Percentiles rank a stretch among this genome's conserved stretches.
Evolutionary conservation across 2,113 vertebrate species (phyloP).

Genomic region (Agelaius tricolor): DNA sequence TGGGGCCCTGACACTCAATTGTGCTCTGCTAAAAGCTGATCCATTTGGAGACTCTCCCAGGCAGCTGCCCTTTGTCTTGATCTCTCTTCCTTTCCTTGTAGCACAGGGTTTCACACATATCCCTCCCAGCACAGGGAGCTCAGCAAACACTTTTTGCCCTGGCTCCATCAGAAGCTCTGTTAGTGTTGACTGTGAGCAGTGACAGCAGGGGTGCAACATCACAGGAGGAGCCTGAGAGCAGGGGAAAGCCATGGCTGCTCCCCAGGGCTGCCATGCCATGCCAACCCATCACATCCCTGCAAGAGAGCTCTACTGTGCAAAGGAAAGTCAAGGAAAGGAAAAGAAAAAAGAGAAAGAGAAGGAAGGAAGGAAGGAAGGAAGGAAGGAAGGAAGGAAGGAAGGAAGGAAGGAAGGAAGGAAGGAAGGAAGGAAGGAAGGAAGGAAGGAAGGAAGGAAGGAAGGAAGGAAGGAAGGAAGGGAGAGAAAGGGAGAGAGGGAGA

Average conservation of each 20-base stretch:
- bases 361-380: no score
- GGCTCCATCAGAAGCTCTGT: neutral
- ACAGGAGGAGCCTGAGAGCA: rapidly evolving
- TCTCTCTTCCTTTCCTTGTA: neutral
- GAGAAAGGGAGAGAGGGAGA: no score
- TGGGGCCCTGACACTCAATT: neutral
- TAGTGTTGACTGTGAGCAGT: neutral
- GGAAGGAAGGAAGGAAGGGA: no score
- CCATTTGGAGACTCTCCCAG: neutral
- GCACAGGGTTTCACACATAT: neutral
- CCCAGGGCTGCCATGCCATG: neutral
- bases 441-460: no score
- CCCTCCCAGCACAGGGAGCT: neutral
- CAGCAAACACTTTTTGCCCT: neutral
- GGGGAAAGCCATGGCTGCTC: neutral
- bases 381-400: no score
- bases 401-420: no score
- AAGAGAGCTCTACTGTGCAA: no score
- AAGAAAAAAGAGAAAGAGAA: no score
- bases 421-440: no score
- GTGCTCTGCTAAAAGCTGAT: neutral
- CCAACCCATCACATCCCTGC: no score
- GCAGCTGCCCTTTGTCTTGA: neutral
- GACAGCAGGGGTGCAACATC: rapidly evolving
- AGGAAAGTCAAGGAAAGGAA: no score